Base-by-base conservation (phyloP, 92 coral and sea anemone species). In the Siderastrea siderea region DNA sequence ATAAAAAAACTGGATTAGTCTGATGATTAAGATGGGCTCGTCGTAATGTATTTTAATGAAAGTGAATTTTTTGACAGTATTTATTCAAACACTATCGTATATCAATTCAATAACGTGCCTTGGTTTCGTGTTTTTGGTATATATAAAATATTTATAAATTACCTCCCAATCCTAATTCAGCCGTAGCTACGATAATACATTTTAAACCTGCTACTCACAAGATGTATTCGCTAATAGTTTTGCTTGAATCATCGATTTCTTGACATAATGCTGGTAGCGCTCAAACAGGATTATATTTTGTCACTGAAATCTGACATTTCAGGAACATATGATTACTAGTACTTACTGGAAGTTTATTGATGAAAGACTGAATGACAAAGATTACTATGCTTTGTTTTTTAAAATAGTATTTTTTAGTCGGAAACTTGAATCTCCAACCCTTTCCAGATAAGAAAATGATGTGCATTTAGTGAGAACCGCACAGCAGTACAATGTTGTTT, bases 41-140 rank as follows among this genome's bases (percentile, higher is more conserved):
- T 19, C 54, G 57, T 16, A 47, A 15, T 70, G 77, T 55, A 71
- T 82, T 82, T 80, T 48, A 59, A 47, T 45, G n/a, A 82, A 70
- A n/a, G 59, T 17, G 17, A 65, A 7, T 48, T n/a, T 68, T 14
- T 11, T 17, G 72, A 49, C 83, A 79, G 82, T 79, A 47, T n/a
- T 26, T 74, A 74, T 46, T 38, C 64, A 81, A 70, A 70, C 77
- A 3, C 10, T 71, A 46, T 48, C 48, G 14, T 8, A 48, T 53
- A 38, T 54, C 84, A 54, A 7, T 80, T 15, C 45, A 2, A 2
- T 53, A 2, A 10, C 3, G 4, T 6, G 45, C 4, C 26, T 46
- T 26, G 50, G 48, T 64, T 45, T 16, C 61, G 15, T 78, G 70
- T 13, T 75, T 38, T 55, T 10, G 12, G 9, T 38, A 52, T 75